A percentile compares a stretch with the other conserved stretches of the same genome.
Conservation (phyloP, 2,797 vertebrate species). For the Pipistrellus kuhlii region DNA sequence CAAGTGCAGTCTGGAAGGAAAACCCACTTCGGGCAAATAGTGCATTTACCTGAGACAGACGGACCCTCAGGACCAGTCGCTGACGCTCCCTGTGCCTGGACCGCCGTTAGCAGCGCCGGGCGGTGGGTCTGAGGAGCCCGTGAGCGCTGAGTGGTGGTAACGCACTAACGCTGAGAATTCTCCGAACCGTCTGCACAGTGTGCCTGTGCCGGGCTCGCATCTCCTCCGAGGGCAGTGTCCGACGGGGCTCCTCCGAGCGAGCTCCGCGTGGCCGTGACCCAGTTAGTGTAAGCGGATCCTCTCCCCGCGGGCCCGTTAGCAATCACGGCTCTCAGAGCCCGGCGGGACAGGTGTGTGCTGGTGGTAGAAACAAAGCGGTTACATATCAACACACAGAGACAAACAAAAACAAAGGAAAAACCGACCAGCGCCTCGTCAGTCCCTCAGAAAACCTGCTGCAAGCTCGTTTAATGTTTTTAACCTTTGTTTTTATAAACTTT, state of each 20-base stretch:
- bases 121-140: constrained; percentile 20
- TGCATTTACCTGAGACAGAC: constrained; percentile 68
- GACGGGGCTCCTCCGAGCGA: constrained; percentile 63
- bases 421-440: not conserved
- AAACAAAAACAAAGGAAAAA: constrained; percentile 57
- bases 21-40: constrained; percentile 41
- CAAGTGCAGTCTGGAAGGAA: constrained; percentile 34
- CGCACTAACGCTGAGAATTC: constrained; percentile 64
- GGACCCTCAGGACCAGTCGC: constrained; percentile 39
- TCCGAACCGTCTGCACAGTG: constrained; percentile 28
- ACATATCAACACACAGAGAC: constrained; percentile 60
- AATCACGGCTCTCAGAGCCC: constrained; percentile 66
- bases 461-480: constrained; percentile 24
- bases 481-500: not conserved
- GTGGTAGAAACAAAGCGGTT: constrained; percentile 43
- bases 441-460: constrained; percentile 17
- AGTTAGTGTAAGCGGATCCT: constrained; percentile 77
- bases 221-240: constrained; percentile 70
- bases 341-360: constrained; percentile 52
- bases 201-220: constrained; percentile 57
- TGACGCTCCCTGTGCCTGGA: constrained; percentile 43
- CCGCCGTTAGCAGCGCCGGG: constrained; percentile 48
- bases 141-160: not conserved
- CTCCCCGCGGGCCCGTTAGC: constrained; percentile 67
- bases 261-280: constrained; percentile 69